Conservation (phyloP, 1,140 invertebrate species). For the Anastrepha obliqua region DNA sequence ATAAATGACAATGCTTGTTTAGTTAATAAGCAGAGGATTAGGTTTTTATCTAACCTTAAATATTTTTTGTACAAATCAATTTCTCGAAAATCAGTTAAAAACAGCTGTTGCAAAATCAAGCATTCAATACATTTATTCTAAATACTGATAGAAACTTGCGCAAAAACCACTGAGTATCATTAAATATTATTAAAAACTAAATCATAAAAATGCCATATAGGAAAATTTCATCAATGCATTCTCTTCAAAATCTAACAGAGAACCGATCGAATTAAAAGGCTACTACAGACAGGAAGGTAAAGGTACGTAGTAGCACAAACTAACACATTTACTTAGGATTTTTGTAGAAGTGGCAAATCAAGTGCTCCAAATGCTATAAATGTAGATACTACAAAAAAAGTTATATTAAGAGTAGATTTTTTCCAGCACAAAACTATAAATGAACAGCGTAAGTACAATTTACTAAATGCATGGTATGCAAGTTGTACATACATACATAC, state of each 20-base stretch:
- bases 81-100: no score
- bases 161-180: background rate
- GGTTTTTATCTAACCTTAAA: no score
- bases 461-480: constrained; percentile 4
- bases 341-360: background rate
- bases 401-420: no score
- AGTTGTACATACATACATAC: background rate
- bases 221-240: background rate
- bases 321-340: constrained; percentile 18
- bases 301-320: background rate
- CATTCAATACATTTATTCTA: no score
- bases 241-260: background rate
- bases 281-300: constrained; percentile 6
- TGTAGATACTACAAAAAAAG: no score
- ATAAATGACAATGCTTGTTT: no score
- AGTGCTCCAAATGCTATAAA: no score
- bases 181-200: background rate
- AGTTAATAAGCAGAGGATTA: no score
- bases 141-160: no score
- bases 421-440: constrained; percentile 26
- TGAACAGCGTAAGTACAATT: constrained; percentile 15
- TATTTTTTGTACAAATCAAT: no score
- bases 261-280: background rate
- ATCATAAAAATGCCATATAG: background rate
- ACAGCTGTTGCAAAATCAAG: no score